A percentile compares a stretch with the other conserved stretches of the same genome.
Conservation (phyloP, 2,888 invertebrate species). For the Ophioninae sp. region DNA sequence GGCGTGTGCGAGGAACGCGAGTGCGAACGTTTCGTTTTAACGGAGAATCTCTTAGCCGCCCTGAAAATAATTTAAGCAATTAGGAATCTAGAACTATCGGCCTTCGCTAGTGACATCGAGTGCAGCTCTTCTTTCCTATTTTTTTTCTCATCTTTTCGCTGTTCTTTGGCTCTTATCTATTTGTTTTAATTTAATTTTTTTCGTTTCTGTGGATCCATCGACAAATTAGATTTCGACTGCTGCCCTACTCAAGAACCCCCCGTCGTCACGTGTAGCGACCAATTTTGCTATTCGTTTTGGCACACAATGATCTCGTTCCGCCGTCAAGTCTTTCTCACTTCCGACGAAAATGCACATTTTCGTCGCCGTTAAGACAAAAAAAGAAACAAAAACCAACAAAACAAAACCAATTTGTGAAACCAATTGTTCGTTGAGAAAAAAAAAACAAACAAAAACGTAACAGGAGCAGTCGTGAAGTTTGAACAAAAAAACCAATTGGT, state of each 20-base stretch:
- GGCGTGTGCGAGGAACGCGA: conserved; percentile 72
- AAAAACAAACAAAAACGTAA: conserved; percentile 41
- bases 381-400: conserved; percentile 38
- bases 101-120: not conserved
- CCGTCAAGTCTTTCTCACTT: conserved; percentile 3
- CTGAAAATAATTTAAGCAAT: conserved; percentile 74
- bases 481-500: conserved; percentile 52
- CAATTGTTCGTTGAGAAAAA: conserved; percentile 36
- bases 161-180: conserved; percentile 6
- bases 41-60: conserved; percentile 70
- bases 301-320: conserved; percentile 14
- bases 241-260: conserved; percentile 30
- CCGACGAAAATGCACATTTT: conserved; percentile 6
- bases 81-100: conserved; percentile 61
- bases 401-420: conserved; percentile 42
- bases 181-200: conserved; percentile 8
- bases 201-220: conserved; percentile 1
- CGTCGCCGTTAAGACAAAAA: conserved; percentile 33
- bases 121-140: conserved; percentile 22
- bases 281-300: conserved; percentile 28
- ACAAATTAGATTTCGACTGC: conserved; percentile 38
- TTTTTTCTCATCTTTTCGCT: conserved; percentile 21
- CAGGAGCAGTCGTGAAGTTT: conserved; percentile 40
- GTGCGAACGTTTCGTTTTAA: conserved; percentile 70
- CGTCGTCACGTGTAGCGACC: not conserved